phyloP scores from a whole-genome alignment of 92 coral and sea anemone species.

The Zoanthus sansibaricus region DNA sequence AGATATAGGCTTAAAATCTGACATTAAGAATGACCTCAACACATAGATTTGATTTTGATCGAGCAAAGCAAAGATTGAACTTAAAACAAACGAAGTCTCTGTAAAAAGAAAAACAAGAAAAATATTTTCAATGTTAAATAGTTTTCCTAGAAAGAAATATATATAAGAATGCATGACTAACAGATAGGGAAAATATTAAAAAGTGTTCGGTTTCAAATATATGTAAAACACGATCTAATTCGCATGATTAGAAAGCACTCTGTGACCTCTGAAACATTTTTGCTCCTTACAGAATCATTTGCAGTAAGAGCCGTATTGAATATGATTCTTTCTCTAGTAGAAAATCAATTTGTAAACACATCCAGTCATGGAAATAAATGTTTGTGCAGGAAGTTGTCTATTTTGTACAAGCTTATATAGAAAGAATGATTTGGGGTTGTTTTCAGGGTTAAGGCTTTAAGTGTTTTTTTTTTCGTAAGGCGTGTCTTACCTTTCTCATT shows the following conservation, averaged over 20 bases:
- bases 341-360: background rate
- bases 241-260: background rate
- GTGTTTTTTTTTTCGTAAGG: background rate
- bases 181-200: background rate
- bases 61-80: background rate
- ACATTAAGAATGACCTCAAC: background rate
- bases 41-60: background rate
- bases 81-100: background rate
- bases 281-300: background rate
- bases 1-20: background rate
- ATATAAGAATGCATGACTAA: background rate
- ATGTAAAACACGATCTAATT: background rate
- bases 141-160: background rate
- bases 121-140: background rate
- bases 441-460: background rate
- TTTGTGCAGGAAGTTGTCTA: background rate
- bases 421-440: background rate
- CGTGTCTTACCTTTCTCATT: constrained; percentile 1
- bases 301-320: background rate
- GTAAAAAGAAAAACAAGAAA: background rate
- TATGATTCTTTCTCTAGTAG: background rate
- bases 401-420: background rate
- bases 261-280: background rate
- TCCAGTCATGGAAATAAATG: background rate
- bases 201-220: background rate